A percentile compares a stretch with the other conserved stretches of the same genome.
Conservation (phyloP, 2,113 vertebrate genomes). For the Plecotus auritus region DNA sequence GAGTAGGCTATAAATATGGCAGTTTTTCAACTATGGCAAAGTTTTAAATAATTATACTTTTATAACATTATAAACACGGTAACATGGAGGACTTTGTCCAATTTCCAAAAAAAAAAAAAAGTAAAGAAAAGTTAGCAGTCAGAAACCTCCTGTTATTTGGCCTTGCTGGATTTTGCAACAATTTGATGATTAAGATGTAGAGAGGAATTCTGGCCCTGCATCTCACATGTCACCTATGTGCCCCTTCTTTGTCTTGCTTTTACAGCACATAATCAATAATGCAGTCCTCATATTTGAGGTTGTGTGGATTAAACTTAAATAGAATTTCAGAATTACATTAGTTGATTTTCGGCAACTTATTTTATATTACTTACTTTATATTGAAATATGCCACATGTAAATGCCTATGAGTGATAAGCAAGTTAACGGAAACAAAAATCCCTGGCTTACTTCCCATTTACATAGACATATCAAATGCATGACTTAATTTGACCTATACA, state of each 20-base stretch:
- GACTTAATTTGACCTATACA: neutral
- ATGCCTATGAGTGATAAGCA: neutral
- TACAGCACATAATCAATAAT: neutral
- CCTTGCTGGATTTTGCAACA: neutral
- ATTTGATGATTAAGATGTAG: neutral
- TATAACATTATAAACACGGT: neutral
- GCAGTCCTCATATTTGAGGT: neutral
- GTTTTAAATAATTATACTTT: conserved; percentile 10
- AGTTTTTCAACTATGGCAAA: conserved; percentile 2
- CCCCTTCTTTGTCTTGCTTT: neutral
- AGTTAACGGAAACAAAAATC: neutral
- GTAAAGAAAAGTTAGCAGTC: neutral
- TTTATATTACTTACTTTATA: neutral
- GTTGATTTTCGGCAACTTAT: neutral
- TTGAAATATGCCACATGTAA: neutral
- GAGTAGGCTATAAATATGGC: neutral
- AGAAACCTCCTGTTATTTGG: neutral
- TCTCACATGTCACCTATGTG: neutral
- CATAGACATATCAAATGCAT: neutral
- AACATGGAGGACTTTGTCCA: neutral
- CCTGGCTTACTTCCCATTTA: neutral
- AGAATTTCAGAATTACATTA: neutral
- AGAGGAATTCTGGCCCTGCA: neutral
- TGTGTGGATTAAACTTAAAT: neutral
- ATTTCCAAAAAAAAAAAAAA: neutral